Percentiles rank a stretch among this genome's conserved stretches.
Conservation (phyloP, 2,797 vertebrate species). For the Rhynchonycteris naso region DNA sequence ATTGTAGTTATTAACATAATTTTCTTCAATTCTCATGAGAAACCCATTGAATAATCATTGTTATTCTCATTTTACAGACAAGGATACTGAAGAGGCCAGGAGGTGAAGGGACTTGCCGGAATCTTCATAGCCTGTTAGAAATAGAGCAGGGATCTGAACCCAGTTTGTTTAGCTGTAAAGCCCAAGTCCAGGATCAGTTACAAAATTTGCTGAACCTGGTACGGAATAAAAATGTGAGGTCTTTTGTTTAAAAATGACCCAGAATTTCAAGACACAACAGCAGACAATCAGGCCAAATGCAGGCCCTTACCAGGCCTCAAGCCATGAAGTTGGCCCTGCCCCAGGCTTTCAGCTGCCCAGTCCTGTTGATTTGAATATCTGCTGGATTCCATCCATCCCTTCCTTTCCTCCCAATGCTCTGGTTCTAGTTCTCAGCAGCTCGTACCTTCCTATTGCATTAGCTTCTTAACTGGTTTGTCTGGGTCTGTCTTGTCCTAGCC, state of each 20-base stretch:
- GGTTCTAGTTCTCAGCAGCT: not conserved
- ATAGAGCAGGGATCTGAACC: not conserved
- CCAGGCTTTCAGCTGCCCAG: not conserved
- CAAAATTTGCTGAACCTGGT: not conserved
- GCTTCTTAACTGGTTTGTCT: not conserved
- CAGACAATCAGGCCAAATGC: not conserved
- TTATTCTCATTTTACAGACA: not conserved
- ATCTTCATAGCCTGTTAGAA: not conserved
- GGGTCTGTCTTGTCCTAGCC: not conserved
- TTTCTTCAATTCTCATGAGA: not conserved
- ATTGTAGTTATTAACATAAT: not conserved
- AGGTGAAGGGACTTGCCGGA: not conserved
- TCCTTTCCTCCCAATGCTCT: not conserved
- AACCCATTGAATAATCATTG: not conserved
- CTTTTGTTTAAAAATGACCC: not conserved
- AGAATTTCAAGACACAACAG: conserved; percentile 1
- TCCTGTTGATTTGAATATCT: not conserved
- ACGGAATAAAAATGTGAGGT: not conserved
- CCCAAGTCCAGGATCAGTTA: not conserved
- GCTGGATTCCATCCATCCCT: not conserved
- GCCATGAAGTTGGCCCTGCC: not conserved
- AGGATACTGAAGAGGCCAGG: not conserved
- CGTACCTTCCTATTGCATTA: not conserved
- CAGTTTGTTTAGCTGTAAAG: not conserved
- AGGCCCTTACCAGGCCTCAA: not conserved